phyloP scores from a whole-genome alignment of 1,140 invertebrate species.

The Lepidurus couesii region DNA sequence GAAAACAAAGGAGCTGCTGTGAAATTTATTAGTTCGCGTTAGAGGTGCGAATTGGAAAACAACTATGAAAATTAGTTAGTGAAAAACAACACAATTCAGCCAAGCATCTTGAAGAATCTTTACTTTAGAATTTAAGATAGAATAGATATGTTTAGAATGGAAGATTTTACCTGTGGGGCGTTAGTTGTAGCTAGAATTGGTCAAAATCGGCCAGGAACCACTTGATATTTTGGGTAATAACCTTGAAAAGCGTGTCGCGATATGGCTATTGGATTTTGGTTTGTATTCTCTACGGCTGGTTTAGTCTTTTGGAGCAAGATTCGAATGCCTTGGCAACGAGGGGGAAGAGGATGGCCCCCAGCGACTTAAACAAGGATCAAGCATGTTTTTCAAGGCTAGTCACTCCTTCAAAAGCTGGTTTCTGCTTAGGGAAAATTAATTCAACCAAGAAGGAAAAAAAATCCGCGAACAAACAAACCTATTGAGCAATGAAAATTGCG shows the following conservation, averaged over 20 bases:
- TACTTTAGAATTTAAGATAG: no score
- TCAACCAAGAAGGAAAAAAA: not conserved
- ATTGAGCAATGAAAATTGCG: not conserved
- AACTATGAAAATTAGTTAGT: no score
- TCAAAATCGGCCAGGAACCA: not conserved
- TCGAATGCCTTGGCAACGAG: not conserved
- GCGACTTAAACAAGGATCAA: not conserved
- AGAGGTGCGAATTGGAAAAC: no score
- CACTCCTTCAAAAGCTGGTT: conserved; percentile 2
- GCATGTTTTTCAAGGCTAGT: not conserved
- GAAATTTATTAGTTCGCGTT: no score
- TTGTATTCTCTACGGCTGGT: not conserved
- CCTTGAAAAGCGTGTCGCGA: conserved; percentile 9
- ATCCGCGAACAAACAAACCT: not conserved
- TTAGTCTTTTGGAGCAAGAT: not conserved
- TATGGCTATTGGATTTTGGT: not conserved
- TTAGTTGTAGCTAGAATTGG: not conserved
- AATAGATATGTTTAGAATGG: no score
- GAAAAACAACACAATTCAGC: no score
- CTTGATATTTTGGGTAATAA: not conserved
- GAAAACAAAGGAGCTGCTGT: no score
- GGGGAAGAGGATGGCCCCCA: not conserved
- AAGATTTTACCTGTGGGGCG: no score
- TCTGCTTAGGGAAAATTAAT: conserved; percentile 3
- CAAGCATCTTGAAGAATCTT: no score